Conservation (phyloP, 2,888 invertebrate species). For the Micoletzkya japonica region DNA sequence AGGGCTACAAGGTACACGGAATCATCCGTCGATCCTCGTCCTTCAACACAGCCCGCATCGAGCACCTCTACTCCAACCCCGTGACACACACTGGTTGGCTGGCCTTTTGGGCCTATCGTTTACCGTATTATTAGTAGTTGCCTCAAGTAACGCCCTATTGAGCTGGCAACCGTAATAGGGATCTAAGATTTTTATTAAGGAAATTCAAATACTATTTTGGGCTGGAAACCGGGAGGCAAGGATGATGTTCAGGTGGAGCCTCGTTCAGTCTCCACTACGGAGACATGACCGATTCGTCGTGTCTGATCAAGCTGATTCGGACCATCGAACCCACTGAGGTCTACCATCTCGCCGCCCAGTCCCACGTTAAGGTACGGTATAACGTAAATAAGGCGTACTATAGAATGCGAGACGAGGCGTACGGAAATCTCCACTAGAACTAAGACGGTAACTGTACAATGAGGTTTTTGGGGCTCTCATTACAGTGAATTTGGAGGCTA, state of each 20-base stretch:
- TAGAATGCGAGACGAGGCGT: too few species aligned
- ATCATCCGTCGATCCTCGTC: conserved; percentile 77
- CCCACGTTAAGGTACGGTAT: conserved; percentile 86
- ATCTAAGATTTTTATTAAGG: background rate
- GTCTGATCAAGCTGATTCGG: conserved; percentile 83
- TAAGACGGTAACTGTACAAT: too few species aligned
- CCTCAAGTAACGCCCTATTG: too few species aligned
- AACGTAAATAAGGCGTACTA: background rate
- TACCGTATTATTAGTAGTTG: background rate
- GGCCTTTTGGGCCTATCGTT: background rate
- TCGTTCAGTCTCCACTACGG: conserved; percentile 93
- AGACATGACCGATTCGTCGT: conserved; percentile 96
- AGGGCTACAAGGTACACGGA: conserved; percentile 89
- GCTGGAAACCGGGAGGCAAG: background rate
- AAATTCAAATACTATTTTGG: background rate
- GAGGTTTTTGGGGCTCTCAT: too few species aligned
- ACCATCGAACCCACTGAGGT: conserved; percentile 84
- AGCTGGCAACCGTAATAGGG: too few species aligned
- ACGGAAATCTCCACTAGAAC: too few species aligned
- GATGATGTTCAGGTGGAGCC: conserved; percentile 54
- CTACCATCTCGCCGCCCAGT: conserved; percentile 97
- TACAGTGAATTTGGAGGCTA: too few species aligned
- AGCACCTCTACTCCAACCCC: conserved; percentile 90
- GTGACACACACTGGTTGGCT: conserved; percentile 75
- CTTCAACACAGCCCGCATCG: conserved; percentile 93